These are phyloP conservation scores for Leptocoma aspasia DNA, from an alignment of 2,113 vertebrate species.

Conservation along the genomic window DNA sequence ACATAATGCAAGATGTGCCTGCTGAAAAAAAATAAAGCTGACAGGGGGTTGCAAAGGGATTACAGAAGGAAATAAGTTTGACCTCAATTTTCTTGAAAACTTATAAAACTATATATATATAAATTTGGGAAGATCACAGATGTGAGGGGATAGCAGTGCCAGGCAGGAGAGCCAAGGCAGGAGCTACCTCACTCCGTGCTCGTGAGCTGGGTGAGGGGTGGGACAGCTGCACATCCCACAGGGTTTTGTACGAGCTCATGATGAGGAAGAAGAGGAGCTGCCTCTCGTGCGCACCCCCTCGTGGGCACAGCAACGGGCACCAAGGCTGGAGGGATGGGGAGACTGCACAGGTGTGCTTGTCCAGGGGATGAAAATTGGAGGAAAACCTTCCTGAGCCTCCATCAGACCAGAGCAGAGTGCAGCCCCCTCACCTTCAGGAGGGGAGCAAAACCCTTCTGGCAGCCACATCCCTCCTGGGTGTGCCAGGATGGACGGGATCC, in stretches of 20 bases:
- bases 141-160: neutral
- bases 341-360: neutral
- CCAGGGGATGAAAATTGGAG: neutral
- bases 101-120: neutral
- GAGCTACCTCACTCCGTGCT: neutral
- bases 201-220: neutral
- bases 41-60: neutral
- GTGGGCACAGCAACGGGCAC: neutral
- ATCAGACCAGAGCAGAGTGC: neutral
- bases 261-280: neutral
- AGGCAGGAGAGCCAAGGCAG: neutral
- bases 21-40: neutral
- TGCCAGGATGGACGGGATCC: conserved; percentile 6
- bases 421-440: neutral
- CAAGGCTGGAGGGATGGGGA: neutral
- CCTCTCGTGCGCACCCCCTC: neutral
- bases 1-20: neutral
- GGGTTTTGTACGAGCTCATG: neutral
- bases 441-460: neutral
- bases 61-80: conserved; percentile 60
- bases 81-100: conserved; percentile 68
- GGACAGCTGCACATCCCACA: neutral
- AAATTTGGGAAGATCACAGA: conserved; percentile 21
- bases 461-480: neutral
- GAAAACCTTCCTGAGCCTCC: neutral